These are phyloP conservation scores for Clistopyga incitator DNA, from an alignment of 2,888 invertebrate species.

Conservation along the genomic window DNA sequence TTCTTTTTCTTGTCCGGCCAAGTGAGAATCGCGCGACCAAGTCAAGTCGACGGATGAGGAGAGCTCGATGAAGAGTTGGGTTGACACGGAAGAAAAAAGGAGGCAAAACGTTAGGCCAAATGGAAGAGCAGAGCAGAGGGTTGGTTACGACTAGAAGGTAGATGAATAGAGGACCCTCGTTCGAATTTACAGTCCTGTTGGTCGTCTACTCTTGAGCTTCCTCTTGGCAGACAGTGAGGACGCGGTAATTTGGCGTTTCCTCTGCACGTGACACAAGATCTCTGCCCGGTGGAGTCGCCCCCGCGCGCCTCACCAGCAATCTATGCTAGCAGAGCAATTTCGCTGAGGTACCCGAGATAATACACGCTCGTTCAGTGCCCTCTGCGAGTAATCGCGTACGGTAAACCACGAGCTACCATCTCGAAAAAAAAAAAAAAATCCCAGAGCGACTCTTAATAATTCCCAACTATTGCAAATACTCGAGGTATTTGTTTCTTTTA, in stretches of 20 bases:
- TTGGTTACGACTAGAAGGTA: conserved; percentile 17
- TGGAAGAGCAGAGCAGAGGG: background rate
- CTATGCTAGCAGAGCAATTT: conserved; percentile 4
- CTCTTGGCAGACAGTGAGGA: conserved; percentile 17
- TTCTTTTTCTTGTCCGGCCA: conserved; percentile 1
- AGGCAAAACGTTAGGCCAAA: conserved; percentile 3
- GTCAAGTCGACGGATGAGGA: background rate
- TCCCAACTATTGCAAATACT: no score
- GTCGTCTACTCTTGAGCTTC: conserved; percentile 27
- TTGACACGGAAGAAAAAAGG: background rate
- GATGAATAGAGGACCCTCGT: conserved; percentile 27
- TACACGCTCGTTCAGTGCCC: conserved; percentile 6
- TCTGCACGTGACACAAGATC: conserved; percentile 44
- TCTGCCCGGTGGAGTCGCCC: background rate
- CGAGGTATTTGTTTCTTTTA: no score
- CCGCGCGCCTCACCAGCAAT: background rate
- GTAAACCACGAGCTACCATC: background rate
- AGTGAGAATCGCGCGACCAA: background rate
- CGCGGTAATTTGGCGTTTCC: conserved; percentile 32
- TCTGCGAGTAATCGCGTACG: conserved; percentile 2
- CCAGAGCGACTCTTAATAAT: background rate
- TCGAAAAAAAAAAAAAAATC: background rate
- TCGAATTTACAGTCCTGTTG: conserved; percentile 43
- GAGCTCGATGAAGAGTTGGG: background rate
- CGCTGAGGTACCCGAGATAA: background rate